A percentile compares a stretch with the other conserved stretches of the same genome.
These are phyloP conservation scores for Sisyra nigra DNA, from an alignment of 2,888 invertebrate genomes.

Conservation along the genomic window DNA sequence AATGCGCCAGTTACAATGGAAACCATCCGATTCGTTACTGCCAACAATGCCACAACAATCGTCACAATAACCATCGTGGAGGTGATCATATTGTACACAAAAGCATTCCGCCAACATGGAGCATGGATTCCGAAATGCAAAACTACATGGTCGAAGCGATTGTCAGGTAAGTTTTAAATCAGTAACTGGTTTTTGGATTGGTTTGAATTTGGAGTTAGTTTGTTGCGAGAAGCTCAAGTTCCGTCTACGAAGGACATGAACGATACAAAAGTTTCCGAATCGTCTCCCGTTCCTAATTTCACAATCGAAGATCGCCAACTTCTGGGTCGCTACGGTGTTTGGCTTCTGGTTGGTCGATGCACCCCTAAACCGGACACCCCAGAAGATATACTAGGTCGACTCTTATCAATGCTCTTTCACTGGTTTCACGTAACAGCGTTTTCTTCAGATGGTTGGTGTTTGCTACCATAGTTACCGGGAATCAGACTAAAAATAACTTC, in stretches of 20 bases:
- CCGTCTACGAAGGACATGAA: slow-evolving; percentile 44
- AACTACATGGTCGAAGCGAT: slow-evolving; percentile 89
- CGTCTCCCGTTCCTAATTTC: slow-evolving; percentile 40
- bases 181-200: background rate
- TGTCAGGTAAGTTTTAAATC: slow-evolving; percentile 45
- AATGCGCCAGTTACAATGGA: slow-evolving; percentile 92
- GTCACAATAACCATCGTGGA: slow-evolving; percentile 76
- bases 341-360: slow-evolving; percentile 90
- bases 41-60: slow-evolving; percentile 72
- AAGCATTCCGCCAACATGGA: slow-evolving; percentile 72
- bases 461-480: background rate
- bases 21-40: slow-evolving; percentile 93
- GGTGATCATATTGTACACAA: slow-evolving; percentile 84
- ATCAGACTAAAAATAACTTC: too few species aligned
- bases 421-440: slow-evolving; percentile 99
- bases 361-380: slow-evolving; percentile 63
- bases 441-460: slow-evolving; percentile 66
- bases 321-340: slow-evolving; percentile 88
- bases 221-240: slow-evolving; percentile 85
- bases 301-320: slow-evolving; percentile 77
- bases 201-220: slow-evolving; percentile 25
- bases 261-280: slow-evolving; percentile 13
- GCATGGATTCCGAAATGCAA: slow-evolving; percentile 81
- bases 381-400: slow-evolving; percentile 67
- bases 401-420: slow-evolving; percentile 93